Evolutionary conservation across 2,113 vertebrate species (phyloP).

Genomic region (Chinchilla lanigera): DNA sequence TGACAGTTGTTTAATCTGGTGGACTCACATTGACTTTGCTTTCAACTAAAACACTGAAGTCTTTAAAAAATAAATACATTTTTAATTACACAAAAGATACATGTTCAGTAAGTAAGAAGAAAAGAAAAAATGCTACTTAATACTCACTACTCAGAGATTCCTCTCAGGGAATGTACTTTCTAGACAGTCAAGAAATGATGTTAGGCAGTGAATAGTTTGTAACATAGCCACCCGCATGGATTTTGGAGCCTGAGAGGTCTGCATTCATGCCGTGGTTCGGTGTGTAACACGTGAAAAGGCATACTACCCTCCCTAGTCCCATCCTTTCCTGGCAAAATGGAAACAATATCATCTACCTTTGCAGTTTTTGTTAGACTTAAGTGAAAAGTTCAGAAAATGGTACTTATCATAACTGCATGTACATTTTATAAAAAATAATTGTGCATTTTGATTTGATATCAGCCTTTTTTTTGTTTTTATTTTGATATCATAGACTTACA

Average conservation of each 20-base stretch:
- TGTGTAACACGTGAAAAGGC: background rate
- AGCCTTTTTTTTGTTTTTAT: background rate
- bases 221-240: background rate
- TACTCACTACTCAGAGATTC: background rate
- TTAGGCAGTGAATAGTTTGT: background rate
- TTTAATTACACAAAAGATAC: background rate
- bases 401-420: background rate
- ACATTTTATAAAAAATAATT: background rate
- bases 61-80: conserved; percentile 50
- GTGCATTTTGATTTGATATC: background rate
- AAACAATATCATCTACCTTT: background rate
- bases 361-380: conserved; percentile 26
- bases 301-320: background rate
- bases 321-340: background rate
- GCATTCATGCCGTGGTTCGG: background rate
- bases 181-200: background rate
- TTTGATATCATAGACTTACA: background rate
- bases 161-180: background rate
- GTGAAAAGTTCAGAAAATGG: background rate
- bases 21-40: conserved; percentile 1
- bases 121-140: background rate
- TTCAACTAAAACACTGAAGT: conserved; percentile 15
- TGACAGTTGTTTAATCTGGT: conserved; percentile 14
- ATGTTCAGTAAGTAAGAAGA: conserved; percentile 12
- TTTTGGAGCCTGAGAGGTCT: background rate